A percentile compares a stretch with the other conserved stretches of the same genome.
phyloP scores from a whole-genome alignment of 2,888 invertebrate species.

The Hirtodrosophila alboralis region DNA sequence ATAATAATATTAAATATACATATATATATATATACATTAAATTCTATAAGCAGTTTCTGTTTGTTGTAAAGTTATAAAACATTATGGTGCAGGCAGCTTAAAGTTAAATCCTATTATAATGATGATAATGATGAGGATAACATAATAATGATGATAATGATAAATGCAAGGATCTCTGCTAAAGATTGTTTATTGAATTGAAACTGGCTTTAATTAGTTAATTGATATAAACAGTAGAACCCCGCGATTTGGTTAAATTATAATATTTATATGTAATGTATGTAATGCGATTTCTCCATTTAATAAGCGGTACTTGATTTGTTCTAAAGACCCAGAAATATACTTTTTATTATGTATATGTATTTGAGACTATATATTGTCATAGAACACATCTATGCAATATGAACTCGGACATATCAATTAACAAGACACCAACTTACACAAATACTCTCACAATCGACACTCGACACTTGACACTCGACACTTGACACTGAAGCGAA shows the following conservation, averaged over 20 bases:
- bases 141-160: constrained; percentile 26
- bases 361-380: constrained; percentile 78
- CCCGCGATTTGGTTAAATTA: constrained; percentile 44
- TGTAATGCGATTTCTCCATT: constrained; percentile 48
- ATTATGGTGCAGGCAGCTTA: constrained; percentile 66
- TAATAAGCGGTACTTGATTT: constrained; percentile 16
- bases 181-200: constrained; percentile 63
- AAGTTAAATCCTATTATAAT: constrained; percentile 47
- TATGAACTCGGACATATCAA: constrained; percentile 79
- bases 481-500: constrained; percentile 69
- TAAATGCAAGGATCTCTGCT: constrained; percentile 49
- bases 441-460: constrained; percentile 17
- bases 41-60: constrained; percentile 52
- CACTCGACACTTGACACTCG: constrained; percentile 21
- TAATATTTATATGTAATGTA: too few species aligned
- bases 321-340: constrained; percentile 49
- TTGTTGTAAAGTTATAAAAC: constrained; percentile 68
- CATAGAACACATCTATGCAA: constrained; percentile 55
- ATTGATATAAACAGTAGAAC: constrained; percentile 36
- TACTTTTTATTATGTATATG: constrained; percentile 73
- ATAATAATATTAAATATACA: constrained; percentile 30
- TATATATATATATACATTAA: constrained; percentile 30
- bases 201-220: constrained; percentile 77
- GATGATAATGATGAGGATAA: constrained; percentile 20
- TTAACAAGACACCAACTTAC: constrained; percentile 63